Conservation (phyloP, 2,888 invertebrate genomes). For the Plagiodera versicolora region DNA sequence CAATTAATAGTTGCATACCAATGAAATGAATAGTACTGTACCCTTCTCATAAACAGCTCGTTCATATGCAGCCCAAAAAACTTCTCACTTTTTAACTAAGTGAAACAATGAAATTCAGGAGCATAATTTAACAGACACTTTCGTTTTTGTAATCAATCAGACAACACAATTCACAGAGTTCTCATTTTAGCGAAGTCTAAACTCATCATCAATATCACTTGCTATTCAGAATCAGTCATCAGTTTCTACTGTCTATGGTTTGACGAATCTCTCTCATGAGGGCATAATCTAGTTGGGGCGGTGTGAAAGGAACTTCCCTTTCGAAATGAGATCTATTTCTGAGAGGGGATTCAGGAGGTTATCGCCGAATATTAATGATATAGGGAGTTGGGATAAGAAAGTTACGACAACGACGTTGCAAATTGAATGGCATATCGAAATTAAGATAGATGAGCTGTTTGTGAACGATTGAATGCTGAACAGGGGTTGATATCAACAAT, state of each 20-base stretch:
- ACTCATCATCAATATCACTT: not conserved
- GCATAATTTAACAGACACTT: too few species aligned
- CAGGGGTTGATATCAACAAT: too few species aligned
- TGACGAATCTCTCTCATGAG: not conserved
- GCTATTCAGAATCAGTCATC: not conserved
- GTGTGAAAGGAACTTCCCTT: not conserved
- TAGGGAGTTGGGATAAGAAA: not conserved
- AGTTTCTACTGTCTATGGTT: not conserved
- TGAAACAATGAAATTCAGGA: too few species aligned
- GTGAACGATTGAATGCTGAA: too few species aligned
- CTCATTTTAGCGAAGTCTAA: too few species aligned
- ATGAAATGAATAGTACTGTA: too few species aligned
- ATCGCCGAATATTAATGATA: slow-evolving; percentile 11
- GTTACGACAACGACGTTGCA: not conserved
- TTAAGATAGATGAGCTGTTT: not conserved
- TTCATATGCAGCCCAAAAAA: too few species aligned
- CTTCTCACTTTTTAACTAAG: too few species aligned
- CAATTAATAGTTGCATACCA: too few species aligned
- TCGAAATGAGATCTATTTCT: not conserved
- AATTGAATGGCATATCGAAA: not conserved
- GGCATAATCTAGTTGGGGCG: not conserved
- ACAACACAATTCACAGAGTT: too few species aligned
- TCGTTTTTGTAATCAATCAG: too few species aligned
- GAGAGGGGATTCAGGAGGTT: not conserved
- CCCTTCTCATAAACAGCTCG: too few species aligned